Evolutionary conservation across 2,888 invertebrate genomes (phyloP).

Genomic region (Periphyllus acericola): DNA sequence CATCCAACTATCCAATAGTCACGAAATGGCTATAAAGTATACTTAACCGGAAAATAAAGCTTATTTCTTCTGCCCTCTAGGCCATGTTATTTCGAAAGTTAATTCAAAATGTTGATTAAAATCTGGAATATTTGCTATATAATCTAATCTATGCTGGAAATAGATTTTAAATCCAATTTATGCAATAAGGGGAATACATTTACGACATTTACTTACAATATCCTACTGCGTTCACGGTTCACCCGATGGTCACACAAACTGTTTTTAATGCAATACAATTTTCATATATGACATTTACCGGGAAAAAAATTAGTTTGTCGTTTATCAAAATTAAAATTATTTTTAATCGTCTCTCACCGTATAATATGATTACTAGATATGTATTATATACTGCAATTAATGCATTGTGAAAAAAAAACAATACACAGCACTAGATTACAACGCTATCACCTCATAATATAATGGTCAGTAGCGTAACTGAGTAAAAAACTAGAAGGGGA

Average conservation of each 20-base stretch:
- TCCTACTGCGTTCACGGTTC: not conserved
- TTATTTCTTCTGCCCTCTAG: conserved; percentile 4
- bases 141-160: conserved; percentile 37
- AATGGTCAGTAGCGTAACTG: too few species aligned
- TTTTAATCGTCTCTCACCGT: too few species aligned
- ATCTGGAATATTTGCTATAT: conserved; percentile 3
- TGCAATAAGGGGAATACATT: not conserved
- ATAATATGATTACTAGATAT: too few species aligned
- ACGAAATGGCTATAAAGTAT: too few species aligned
- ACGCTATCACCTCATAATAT: too few species aligned
- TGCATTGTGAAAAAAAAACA: too few species aligned
- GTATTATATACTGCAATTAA: too few species aligned
- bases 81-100: not conserved
- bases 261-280: not conserved
- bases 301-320: not conserved
- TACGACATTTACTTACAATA: not conserved
- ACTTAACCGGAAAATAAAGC: not conserved
- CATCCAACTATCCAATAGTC: not conserved
- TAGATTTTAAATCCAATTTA: conserved; percentile 47
- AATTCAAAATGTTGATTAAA: conserved; percentile 44
- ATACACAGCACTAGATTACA: too few species aligned
- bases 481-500: too few species aligned
- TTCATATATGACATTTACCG: not conserved
- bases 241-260: not conserved
- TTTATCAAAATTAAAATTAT: not conserved